A percentile compares a stretch with the other conserved stretches of the same genome.
Conservation (phyloP, 2,797 vertebrate species). For the Acanthornis magna region DNA sequence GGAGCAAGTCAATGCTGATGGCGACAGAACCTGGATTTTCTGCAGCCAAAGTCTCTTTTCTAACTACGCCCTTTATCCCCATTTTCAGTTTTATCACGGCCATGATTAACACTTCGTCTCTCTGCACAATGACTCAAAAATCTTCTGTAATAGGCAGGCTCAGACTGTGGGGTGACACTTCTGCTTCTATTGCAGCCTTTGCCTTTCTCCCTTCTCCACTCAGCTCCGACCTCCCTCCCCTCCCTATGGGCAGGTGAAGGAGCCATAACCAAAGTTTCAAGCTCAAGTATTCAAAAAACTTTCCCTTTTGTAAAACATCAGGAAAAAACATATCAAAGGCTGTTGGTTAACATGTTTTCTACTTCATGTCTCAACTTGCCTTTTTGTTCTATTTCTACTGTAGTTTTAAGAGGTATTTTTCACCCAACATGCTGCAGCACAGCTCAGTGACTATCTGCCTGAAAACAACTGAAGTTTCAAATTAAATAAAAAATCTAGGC, state of each 20-base stretch:
- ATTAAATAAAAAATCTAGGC: background rate
- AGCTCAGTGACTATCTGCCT: background rate
- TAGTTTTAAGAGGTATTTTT: constrained; percentile 29
- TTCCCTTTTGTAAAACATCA: constrained; percentile 5
- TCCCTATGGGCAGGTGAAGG: background rate
- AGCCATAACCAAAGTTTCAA: background rate
- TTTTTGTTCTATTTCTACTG: constrained; percentile 15
- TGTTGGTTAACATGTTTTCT: background rate
- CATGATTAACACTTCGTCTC: constrained; percentile 29
- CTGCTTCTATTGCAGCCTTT: background rate
- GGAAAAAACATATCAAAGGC: constrained; percentile 42
- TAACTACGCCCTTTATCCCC: background rate
- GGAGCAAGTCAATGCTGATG: background rate
- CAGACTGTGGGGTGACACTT: background rate
- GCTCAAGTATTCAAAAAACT: background rate
- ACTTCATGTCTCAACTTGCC: constrained; percentile 37
- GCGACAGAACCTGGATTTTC: background rate
- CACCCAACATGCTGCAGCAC: constrained; percentile 16
- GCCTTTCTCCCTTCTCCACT: background rate
- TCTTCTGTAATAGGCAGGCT: background rate
- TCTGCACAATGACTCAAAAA: background rate
- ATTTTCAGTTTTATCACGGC: background rate
- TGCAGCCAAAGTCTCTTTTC: background rate
- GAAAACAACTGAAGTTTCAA: background rate
- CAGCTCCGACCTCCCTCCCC: background rate